Percentiles rank a stretch among this genome's conserved stretches.
Evolutionary conservation across 1,140 invertebrate species (phyloP).

Genomic region (Streblospio benedicti): DNA sequence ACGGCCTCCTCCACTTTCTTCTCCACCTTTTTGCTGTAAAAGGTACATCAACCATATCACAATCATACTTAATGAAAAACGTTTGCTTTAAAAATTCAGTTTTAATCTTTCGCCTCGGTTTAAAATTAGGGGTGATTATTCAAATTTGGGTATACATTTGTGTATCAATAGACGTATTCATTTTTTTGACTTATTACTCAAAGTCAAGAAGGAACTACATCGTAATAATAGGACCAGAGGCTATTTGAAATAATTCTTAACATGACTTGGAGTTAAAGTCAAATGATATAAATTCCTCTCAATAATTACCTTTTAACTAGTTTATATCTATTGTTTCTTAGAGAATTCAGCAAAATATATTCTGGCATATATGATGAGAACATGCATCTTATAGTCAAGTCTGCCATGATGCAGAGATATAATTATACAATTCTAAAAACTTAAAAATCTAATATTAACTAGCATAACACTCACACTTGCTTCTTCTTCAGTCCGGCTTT

Average conservation of each 20-base stretch:
- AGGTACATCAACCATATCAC: background rate
- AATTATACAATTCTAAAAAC: background rate
- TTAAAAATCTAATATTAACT: background rate
- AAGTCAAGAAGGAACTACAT: no score
- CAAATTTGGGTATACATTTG: no score
- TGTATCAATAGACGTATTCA: no score
- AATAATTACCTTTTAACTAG: no score
- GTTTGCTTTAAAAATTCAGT: background rate
- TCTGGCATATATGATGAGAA: no score
- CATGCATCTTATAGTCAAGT: slow-evolving; percentile 1
- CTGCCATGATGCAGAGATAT: background rate
- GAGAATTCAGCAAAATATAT: no score
- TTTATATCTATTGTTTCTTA: no score
- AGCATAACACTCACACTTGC: background rate
- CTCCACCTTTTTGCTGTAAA: background rate
- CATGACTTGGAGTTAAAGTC: no score
- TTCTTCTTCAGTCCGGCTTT: slow-evolving; percentile 8
- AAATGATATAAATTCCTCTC: no score
- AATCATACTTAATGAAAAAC: background rate
- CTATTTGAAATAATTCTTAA: no score
- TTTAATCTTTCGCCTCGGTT: background rate
- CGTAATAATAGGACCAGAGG: no score
- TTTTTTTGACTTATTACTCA: no score
- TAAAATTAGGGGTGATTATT: background rate
- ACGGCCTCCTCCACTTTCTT: background rate